These are phyloP conservation scores for Manis pentadactyla DNA, from an alignment of 2,797 vertebrate genomes.

Conservation along the genomic window DNA sequence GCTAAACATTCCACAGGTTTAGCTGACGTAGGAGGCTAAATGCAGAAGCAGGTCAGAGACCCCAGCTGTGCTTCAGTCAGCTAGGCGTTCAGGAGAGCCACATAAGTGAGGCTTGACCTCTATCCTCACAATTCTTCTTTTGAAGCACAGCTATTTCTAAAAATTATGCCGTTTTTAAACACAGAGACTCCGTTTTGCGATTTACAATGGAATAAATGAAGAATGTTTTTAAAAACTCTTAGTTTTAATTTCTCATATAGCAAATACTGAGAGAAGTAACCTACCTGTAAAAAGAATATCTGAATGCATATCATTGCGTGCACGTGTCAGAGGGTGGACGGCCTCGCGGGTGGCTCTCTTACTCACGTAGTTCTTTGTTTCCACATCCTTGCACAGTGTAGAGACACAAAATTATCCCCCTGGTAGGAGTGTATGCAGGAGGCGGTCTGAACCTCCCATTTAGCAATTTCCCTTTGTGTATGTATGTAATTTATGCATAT, in stretches of 20 bases:
- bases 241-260: background rate
- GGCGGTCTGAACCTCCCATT: background rate
- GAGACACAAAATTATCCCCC: background rate
- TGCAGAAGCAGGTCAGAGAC: too few species aligned
- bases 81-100: rapidly evolving
- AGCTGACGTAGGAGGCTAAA: background rate
- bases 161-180: background rate
- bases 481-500: background rate
- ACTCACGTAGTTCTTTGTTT: background rate
- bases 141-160: background rate
- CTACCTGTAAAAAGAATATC: background rate
- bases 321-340: background rate
- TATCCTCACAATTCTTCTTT: background rate
- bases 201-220: background rate
- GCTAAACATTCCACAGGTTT: background rate
- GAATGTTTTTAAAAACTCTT: background rate
- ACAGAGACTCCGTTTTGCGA: background rate
- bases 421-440: background rate
- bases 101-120: too few species aligned
- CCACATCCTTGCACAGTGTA: background rate
- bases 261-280: background rate
- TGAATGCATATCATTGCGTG: rapidly evolving
- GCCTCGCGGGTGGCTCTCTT: background rate
- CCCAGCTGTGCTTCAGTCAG: background rate
- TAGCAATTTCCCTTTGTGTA: background rate